Percentiles rank a stretch among this genome's conserved stretches.
These are phyloP conservation scores for Hippocampus kuda DNA, from an alignment of 2,797 vertebrate species.

Conservation along the genomic window DNA sequence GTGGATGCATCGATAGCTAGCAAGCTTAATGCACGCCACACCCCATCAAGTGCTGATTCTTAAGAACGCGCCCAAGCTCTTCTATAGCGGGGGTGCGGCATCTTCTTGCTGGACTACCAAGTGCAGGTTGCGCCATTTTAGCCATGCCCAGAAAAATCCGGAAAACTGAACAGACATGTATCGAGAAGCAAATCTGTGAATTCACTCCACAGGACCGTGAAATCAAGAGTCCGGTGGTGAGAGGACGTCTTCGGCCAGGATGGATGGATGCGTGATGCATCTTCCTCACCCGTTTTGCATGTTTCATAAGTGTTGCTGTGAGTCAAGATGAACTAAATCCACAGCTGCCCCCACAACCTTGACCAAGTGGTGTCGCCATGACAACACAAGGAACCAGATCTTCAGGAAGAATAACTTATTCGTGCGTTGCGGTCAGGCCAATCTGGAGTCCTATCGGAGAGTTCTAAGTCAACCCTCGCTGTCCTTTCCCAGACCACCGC, in stretches of 20 bases:
- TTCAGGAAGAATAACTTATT: background rate
- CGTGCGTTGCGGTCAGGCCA: background rate
- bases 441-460: background rate
- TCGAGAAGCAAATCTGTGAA: background rate
- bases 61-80: no score
- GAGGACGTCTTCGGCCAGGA: background rate
- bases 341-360: slow-evolving; percentile 6
- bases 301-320: slow-evolving; percentile 6
- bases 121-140: no score
- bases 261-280: background rate
- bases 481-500: background rate
- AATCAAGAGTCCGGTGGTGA: background rate
- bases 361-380: slow-evolving; percentile 1
- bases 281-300: background rate
- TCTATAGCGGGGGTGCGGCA: no score
- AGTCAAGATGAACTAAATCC: slow-evolving; percentile 1
- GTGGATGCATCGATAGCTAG: no score
- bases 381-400: background rate
- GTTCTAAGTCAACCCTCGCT: background rate
- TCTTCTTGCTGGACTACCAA: no score
- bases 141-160: no score
- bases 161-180: background rate
- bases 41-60: no score
- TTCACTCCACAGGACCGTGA: background rate
- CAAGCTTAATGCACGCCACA: no score